Evolutionary conservation across 1,140 invertebrate species (phyloP).

Genomic region (Ceratoteleas bidentatus): DNA sequence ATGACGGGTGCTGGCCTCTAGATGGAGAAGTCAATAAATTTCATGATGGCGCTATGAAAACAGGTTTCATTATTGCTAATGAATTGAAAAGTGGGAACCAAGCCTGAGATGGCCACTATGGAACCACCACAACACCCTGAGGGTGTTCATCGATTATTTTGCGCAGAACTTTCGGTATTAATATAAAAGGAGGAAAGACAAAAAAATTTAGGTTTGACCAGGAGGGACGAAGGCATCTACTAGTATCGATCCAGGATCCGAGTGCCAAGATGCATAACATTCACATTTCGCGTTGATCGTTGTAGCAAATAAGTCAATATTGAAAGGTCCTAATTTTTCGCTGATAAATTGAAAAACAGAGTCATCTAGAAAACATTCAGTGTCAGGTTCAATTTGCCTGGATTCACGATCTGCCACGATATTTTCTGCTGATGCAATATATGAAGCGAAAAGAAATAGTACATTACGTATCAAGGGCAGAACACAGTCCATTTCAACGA

Average conservation of each 20-base stretch:
- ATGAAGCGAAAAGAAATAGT: slow-evolving; percentile 69
- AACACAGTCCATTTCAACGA: too few relatives aligned
- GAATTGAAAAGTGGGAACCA: too few relatives aligned
- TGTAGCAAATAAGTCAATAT: slow-evolving; percentile 59
- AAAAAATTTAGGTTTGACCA: slow-evolving; percentile 27
- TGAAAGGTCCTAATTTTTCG: too few relatives aligned
- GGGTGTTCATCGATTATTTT: too few relatives aligned
- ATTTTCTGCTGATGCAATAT: slow-evolving; percentile 71
- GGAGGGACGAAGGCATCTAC: slow-evolving; percentile 54
- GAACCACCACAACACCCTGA: too few relatives aligned
- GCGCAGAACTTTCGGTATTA: too few relatives aligned
- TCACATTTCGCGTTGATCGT: slow-evolving; percentile 40
- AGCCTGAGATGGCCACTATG: too few relatives aligned
- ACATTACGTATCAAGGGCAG: too few relatives aligned
- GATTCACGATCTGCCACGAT: slow-evolving; percentile 6
- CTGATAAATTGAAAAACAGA: too few relatives aligned
- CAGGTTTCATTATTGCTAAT: neutral
- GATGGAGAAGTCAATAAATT: slow-evolving; percentile 18
- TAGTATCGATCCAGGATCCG: slow-evolving; percentile 33
- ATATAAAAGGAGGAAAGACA: slow-evolving; percentile 32
- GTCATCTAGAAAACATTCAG: slow-evolving; percentile 4
- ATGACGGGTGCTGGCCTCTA: slow-evolving; percentile 11
- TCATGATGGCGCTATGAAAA: slow-evolving; percentile 8
- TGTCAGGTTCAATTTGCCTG: slow-evolving; percentile 28
- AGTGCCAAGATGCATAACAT: slow-evolving; percentile 53